Percentiles rank a stretch among this genome's conserved stretches.
phyloP scores from a whole-genome alignment of 2,888 invertebrate species.

The Oxytorus armatus region DNA sequence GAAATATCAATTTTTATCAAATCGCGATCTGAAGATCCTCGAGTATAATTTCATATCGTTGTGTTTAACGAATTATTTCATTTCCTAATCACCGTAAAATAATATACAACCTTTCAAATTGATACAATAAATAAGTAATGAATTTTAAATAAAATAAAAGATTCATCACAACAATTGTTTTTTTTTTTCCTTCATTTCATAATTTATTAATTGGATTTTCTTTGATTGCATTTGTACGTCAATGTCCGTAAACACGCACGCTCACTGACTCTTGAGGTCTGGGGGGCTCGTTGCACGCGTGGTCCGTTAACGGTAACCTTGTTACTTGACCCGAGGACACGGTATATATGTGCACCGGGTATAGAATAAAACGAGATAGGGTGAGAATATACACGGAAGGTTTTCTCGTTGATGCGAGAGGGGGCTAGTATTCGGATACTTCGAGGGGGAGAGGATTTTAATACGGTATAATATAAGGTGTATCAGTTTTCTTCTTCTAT shows the following conservation, averaged over 20 bases:
- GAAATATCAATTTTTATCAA: too few relatives aligned
- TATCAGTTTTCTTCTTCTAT: slow-evolving; percentile 52
- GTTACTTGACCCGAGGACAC: slow-evolving; percentile 52
- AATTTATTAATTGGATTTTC: slow-evolving; percentile 31
- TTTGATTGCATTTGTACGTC: slow-evolving; percentile 24
- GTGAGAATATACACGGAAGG: slow-evolving; percentile 32
- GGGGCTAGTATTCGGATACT: slow-evolving; percentile 50
- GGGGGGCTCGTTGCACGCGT: slow-evolving; percentile 41
- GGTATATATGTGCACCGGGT: slow-evolving; percentile 14
- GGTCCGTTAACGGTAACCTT: slow-evolving; percentile 57
- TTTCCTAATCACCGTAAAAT: too few relatives aligned
- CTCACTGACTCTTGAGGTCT: slow-evolving; percentile 18
- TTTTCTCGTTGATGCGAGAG: slow-evolving; percentile 29
- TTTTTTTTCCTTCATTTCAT: slow-evolving; percentile 5
- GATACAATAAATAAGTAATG: too few relatives aligned
- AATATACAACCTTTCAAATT: too few relatives aligned
- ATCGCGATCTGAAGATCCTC: too few relatives aligned
- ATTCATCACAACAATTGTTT: not conserved
- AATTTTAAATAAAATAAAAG: too few relatives aligned
- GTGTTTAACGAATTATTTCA: too few relatives aligned
- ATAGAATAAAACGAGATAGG: slow-evolving; percentile 1
- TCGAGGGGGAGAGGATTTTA: slow-evolving; percentile 40
- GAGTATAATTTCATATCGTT: too few relatives aligned
- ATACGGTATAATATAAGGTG: slow-evolving; percentile 46
- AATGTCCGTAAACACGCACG: slow-evolving; percentile 32